Evolutionary conservation across 2,797 vertebrate genomes (phyloP).

Genomic region (Morelia viridis): DNA sequence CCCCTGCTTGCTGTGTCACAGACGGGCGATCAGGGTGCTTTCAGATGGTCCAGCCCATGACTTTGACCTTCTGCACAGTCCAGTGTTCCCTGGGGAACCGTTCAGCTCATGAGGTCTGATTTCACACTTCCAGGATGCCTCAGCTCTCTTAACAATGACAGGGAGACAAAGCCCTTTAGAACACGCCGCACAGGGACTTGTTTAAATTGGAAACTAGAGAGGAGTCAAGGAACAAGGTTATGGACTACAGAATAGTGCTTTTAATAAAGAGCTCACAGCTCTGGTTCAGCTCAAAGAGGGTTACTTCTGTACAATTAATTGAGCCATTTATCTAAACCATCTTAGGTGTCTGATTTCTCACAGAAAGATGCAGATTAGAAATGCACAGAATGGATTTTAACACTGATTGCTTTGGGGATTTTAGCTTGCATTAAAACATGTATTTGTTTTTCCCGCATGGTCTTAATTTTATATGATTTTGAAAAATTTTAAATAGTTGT

Average conservation of each 20-base stretch:
- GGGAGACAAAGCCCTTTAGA: conserved; percentile 94
- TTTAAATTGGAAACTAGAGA: conserved; percentile 90
- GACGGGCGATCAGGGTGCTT: conserved; percentile 79
- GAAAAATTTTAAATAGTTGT: conserved; percentile 19
- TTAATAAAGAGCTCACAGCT: conserved; percentile 91
- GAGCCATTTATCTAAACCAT: conserved; percentile 98
- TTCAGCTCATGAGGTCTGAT: conserved; percentile 90
- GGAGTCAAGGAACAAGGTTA: conserved; percentile 98
- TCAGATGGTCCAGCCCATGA: conserved; percentile 86
- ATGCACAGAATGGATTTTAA: conserved; percentile 79
- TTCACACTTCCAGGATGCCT: conserved; percentile 88
- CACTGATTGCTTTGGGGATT: conserved; percentile 69
- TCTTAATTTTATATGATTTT: conserved; percentile 54
- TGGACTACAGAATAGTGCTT: conserved; percentile 86
- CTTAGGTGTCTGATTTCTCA: conserved; percentile 85
- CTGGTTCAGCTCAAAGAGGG: conserved; percentile 79
- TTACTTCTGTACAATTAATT: conserved; percentile 90
- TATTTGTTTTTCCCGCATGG: conserved; percentile 75
- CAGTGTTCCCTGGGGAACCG: conserved; percentile 86
- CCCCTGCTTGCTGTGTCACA: conserved; percentile 78
- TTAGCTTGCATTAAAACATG: conserved; percentile 73
- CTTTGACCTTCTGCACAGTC: conserved; percentile 85
- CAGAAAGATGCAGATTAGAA: conserved; percentile 82
- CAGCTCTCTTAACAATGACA: conserved; percentile 85
- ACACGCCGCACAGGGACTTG: conserved; percentile 87